These are phyloP conservation scores for Metalampra italica DNA, from an alignment of 2,888 invertebrate species.

Conservation along the genomic window DNA sequence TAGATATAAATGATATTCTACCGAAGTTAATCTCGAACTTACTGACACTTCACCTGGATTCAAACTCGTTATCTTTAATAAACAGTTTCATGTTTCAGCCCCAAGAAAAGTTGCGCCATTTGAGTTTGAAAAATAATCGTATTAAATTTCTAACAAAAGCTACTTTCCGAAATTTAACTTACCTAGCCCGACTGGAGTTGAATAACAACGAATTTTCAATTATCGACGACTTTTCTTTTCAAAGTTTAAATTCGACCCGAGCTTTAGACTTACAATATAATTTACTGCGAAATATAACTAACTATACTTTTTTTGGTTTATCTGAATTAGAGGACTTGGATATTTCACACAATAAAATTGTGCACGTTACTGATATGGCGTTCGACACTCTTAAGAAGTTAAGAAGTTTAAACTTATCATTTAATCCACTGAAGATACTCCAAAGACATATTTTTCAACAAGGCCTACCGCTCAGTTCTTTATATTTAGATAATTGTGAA, in stretches of 20 bases:
- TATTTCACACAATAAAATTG: constrained; percentile 84
- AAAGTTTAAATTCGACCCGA: constrained; percentile 84
- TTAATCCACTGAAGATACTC: constrained; percentile 85
- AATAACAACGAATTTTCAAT: constrained; percentile 88
- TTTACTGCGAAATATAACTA: constrained; percentile 82
- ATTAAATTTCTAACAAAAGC: constrained; percentile 84
- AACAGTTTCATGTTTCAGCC: constrained; percentile 86
- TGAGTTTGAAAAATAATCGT: constrained; percentile 90
- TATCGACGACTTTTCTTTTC: constrained; percentile 90
- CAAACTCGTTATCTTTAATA: constrained; percentile 84
- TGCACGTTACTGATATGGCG: constrained; percentile 84
- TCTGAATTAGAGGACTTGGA: constrained; percentile 88
- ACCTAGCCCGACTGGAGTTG: constrained; percentile 86
- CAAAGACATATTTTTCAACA: constrained; percentile 87
- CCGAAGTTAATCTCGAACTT: constrained; percentile 83
- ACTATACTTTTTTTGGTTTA: constrained; percentile 86
- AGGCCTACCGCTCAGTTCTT: constrained; percentile 84
- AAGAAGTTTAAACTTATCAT: constrained; percentile 86
- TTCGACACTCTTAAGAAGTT: constrained; percentile 88
- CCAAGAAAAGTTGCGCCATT: constrained; percentile 88
- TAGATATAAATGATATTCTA: constrained; percentile 87
- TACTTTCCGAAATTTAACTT: constrained; percentile 85
- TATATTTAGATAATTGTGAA: constrained; percentile 87
- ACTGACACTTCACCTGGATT: constrained; percentile 87
- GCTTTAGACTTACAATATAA: constrained; percentile 89